These are phyloP conservation scores for Rhynchonema sp. DNA, from an alignment of 2,888 invertebrate species.

Conservation along the genomic window DNA sequence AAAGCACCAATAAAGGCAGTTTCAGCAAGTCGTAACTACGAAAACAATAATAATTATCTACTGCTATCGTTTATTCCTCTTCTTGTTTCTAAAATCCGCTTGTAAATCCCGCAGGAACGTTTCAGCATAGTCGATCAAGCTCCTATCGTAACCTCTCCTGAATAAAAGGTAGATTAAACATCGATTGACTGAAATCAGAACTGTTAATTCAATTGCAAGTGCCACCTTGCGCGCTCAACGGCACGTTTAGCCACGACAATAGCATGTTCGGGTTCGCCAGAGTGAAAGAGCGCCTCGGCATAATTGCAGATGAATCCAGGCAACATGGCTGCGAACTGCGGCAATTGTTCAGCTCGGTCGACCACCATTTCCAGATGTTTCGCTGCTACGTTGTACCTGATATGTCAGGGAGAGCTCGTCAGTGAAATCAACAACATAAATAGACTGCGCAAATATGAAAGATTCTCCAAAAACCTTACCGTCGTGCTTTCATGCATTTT, in stretches of 20 bases:
- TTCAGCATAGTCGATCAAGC: background rate
- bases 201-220: background rate
- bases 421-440: background rate
- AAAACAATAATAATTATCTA: too few species aligned
- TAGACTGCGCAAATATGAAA: background rate
- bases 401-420: background rate
- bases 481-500: background rate
- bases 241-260: background rate
- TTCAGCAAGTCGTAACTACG: too few species aligned
- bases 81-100: background rate
- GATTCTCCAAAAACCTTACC: background rate
- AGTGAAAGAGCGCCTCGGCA: background rate
- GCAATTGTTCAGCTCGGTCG: background rate
- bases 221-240: background rate
- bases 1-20: too few species aligned
- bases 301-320: background rate
- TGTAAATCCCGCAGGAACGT: background rate
- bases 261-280: background rate
- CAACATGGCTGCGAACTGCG: background rate
- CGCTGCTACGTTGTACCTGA: background rate
- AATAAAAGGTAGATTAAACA: too few species aligned
- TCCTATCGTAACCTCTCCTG: background rate
- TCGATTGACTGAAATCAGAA: too few species aligned
- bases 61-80: background rate
- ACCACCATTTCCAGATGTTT: background rate